These are phyloP conservation scores for Noctua fimbriata DNA, from an alignment of 2,888 invertebrate species.

Conservation along the genomic window DNA sequence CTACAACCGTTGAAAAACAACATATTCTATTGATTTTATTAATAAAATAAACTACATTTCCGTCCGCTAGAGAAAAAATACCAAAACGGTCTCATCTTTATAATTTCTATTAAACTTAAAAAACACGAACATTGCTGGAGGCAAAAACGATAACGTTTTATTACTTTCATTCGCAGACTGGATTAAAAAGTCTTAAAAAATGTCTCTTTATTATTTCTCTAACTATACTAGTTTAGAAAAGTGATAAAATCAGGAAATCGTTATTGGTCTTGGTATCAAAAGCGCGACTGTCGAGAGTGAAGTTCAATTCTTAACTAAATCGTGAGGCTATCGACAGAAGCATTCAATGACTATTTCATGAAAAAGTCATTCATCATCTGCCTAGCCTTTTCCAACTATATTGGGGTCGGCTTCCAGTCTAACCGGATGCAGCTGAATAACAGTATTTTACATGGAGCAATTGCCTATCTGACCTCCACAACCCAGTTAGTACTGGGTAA, in stretches of 20 bases:
- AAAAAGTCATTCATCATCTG: too few relatives aligned
- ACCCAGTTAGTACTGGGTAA: too few relatives aligned
- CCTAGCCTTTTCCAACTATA: too few relatives aligned
- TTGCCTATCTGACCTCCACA: too few relatives aligned
- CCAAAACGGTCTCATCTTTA: conserved; percentile 3
- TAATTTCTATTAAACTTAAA: conserved; percentile 18
- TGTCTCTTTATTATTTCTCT: background rate
- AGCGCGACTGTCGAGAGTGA: too few relatives aligned
- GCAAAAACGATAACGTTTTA: background rate
- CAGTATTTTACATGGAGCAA: too few relatives aligned
- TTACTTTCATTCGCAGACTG: conserved; percentile 6
- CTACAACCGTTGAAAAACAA: background rate
- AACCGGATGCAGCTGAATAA: too few relatives aligned
- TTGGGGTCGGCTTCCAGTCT: too few relatives aligned
- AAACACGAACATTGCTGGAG: background rate
- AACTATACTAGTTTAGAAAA: background rate
- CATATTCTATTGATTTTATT: conserved; percentile 3
- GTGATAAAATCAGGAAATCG: background rate
- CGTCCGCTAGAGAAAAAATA: background rate
- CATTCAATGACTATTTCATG: too few relatives aligned
- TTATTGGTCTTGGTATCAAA: too few relatives aligned
- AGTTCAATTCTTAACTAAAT: too few relatives aligned
- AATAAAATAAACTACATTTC: background rate
- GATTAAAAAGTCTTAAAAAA: conserved; percentile 21
- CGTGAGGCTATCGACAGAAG: too few relatives aligned